A percentile compares a stretch with the other conserved stretches of the same genome.
phyloP scores from a whole-genome alignment of 2,888 invertebrate species.

The Tenthredo amoena region DNA sequence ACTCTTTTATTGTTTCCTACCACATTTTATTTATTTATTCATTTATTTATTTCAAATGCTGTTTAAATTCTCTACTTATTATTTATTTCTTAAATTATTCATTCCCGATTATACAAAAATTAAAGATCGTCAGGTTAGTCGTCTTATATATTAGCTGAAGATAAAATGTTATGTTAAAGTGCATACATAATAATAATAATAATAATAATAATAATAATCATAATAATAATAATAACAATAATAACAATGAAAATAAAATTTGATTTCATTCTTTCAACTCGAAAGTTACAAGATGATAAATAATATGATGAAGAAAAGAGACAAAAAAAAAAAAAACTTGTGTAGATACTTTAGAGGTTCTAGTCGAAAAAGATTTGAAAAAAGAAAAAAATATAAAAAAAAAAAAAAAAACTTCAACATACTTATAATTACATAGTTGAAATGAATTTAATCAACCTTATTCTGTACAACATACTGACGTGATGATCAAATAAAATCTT shows the following conservation, averaged over 20 bases:
- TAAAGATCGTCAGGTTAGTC: not conserved
- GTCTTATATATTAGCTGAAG: not conserved
- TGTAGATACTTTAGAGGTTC: not conserved
- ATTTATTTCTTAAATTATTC: not conserved
- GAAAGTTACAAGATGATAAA: not conserved
- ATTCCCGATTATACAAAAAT: not conserved
- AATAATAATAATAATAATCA: not conserved
- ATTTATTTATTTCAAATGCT: not conserved
- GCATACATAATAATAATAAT: not conserved
- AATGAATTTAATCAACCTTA: conserved; percentile 71
- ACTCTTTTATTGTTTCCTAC: not conserved
- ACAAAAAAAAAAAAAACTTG: not conserved
- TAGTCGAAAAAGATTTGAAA: not conserved
- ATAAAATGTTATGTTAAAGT: not conserved
- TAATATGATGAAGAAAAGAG: not conserved
- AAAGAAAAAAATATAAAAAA: not conserved
- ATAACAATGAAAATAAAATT: not conserved
- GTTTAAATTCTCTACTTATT: not conserved
- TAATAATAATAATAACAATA: not conserved
- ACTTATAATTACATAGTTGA: conserved; percentile 59
- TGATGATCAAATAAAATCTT: conserved; percentile 73
- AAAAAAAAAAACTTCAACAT: not conserved
- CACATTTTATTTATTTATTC: not conserved
- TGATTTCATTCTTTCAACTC: not conserved
- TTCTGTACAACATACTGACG: conserved; percentile 70